Percentiles rank a stretch among this genome's conserved stretches.
Evolutionary conservation across 1,140 invertebrate genomes (phyloP).

Genomic region (Lethocerus indicus): DNA sequence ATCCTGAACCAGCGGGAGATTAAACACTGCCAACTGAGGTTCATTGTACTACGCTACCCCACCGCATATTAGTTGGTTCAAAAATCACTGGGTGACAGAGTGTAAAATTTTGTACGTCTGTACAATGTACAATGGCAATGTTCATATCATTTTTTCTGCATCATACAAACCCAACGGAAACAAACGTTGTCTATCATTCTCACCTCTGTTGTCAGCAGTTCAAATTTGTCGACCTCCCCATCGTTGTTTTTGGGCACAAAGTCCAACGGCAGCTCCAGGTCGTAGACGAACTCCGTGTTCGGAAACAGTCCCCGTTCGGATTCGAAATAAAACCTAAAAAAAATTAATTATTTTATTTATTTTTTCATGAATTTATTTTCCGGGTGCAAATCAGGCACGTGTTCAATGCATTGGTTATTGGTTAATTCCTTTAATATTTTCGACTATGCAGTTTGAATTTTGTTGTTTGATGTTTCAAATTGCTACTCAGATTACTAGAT

Average conservation of each 20-base stretch:
- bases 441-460: too few species aligned
- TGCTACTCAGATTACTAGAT: too few species aligned
- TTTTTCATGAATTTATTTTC: too few species aligned
- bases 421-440: too few species aligned
- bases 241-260: conserved; percentile 81
- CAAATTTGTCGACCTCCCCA: conserved; percentile 83
- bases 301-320: conserved; percentile 83
- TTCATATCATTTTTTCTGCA: background rate
- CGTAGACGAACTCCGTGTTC: conserved; percentile 90
- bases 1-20: too few species aligned
- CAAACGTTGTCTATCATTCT: conserved; percentile 28
- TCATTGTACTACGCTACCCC: too few species aligned
- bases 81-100: background rate
- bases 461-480: too few species aligned
- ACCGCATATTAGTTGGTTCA: too few species aligned
- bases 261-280: conserved; percentile 74
- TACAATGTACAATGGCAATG: background rate
- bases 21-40: too few species aligned
- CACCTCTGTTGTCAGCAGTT: conserved; percentile 61
- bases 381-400: too few species aligned
- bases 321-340: conserved; percentile 70
- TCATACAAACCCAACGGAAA: background rate
- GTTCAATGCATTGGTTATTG: too few species aligned
- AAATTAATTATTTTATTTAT: too few species aligned
- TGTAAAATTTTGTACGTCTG: background rate